Evolutionary conservation across 2,888 invertebrate genomes (phyloP).

Genomic region (Onthophagus sagittarius): DNA sequence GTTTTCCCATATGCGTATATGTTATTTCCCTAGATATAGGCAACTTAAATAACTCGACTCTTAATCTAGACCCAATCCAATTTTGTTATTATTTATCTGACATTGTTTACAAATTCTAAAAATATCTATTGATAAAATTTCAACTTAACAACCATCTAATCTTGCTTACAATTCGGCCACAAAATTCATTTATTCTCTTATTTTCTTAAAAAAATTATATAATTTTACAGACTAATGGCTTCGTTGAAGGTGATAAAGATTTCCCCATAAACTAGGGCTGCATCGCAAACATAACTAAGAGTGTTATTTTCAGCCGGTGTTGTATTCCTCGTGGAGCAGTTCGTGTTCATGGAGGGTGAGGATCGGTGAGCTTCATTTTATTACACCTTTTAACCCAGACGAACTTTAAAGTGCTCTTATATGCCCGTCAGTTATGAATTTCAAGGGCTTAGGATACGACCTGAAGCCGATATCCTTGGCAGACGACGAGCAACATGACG

Average conservation of each 20-base stretch:
- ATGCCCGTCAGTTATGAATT: background rate
- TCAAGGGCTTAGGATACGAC: constrained; percentile 5
- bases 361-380: background rate
- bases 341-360: constrained; percentile 3
- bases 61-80: background rate
- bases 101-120: background rate
- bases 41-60: background rate
- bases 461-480: background rate
- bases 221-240: background rate
- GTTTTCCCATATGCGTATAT: too few species aligned
- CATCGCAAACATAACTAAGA: background rate
- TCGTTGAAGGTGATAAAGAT: background rate
- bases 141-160: background rate
- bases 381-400: background rate
- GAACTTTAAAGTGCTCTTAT: background rate
- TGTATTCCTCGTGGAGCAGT: constrained; percentile 1
- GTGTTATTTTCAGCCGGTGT: constrained; percentile 3
- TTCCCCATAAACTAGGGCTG: background rate
- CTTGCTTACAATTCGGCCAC: background rate
- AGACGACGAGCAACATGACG: background rate
- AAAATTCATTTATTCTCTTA: background rate
- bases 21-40: background rate
- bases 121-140: background rate
- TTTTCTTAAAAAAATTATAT: background rate
- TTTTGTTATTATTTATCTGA: background rate